Conservation (phyloP, 2,113 vertebrate genomes). For the Phylloscopus whistleri region DNA sequence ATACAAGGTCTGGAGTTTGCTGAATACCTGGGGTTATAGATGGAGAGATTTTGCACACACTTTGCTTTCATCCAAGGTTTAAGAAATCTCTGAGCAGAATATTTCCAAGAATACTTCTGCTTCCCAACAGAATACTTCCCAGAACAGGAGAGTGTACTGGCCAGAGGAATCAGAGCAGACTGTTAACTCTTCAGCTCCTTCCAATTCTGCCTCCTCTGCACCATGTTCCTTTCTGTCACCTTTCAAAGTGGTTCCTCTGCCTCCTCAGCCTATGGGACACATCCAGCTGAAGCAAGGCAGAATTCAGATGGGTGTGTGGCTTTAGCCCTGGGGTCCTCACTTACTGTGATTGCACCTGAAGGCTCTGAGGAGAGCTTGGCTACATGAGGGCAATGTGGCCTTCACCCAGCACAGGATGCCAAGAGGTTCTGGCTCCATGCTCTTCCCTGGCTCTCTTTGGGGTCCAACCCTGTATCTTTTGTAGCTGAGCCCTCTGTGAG, state of each 20-base stretch:
- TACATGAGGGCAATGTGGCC: not conserved
- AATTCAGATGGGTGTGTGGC: not conserved
- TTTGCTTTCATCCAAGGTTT: not conserved
- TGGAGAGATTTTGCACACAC: not conserved
- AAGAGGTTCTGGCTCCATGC: accelerated
- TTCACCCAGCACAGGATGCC: not conserved
- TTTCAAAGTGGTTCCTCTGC: not conserved
- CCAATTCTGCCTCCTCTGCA: not conserved
- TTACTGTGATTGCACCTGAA: not conserved
- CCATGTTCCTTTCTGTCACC: not conserved
- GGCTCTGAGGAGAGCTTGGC: not conserved
- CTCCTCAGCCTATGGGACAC: not conserved
- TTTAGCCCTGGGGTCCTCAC: not conserved
- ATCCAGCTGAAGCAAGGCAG: not conserved
- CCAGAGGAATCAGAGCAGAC: not conserved
- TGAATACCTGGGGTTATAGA: not conserved
- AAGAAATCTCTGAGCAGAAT: not conserved
- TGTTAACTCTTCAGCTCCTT: not conserved
- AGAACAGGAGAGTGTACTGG: not conserved
- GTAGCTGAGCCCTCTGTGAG: not conserved
- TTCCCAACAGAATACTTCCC: not conserved
- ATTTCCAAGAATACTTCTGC: not conserved
- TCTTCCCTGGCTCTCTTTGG: not conserved
- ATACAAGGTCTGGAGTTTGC: not conserved
- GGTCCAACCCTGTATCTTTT: not conserved